Percentiles rank a stretch among this genome's conserved stretches.
phyloP scores from a whole-genome alignment of 1,140 invertebrate species.

The Calliopsis andreniformis region DNA sequence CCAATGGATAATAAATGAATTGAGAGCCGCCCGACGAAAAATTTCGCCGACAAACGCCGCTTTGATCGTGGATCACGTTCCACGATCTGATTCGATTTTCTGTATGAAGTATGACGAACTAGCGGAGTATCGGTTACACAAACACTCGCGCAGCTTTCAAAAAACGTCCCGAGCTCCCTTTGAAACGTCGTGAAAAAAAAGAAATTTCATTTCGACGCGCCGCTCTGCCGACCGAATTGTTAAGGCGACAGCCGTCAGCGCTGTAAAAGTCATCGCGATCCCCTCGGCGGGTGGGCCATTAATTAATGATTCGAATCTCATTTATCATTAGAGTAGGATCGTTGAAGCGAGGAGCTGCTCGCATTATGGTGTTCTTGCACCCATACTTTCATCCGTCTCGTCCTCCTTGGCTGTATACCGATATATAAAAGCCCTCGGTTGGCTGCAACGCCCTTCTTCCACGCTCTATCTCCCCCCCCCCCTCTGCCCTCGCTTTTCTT shows the following conservation, averaged over 20 bases:
- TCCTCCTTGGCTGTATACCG: not conserved
- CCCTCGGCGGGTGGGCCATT: constrained; percentile 41
- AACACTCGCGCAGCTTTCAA: too few species aligned
- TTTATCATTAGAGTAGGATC: constrained; percentile 66
- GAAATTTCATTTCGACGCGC: constrained; percentile 18
- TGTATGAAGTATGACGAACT: too few species aligned
- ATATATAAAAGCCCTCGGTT: not conserved
- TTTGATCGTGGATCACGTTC: not conserved
- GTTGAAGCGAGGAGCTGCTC: not conserved
- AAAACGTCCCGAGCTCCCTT: too few species aligned
- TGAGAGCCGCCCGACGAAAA: not conserved
- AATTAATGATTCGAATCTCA: constrained; percentile 75
- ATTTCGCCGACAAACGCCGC: not conserved
- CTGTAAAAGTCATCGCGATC: constrained; percentile 39
- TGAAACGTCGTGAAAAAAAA: not conserved
- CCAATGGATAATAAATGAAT: constrained; percentile 18
- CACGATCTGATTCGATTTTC: not conserved
- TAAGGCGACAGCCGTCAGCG: constrained; percentile 42
- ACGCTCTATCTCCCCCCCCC: not conserved
- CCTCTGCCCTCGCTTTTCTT: constrained; percentile 62
- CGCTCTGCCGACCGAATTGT: constrained; percentile 37
- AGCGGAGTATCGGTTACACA: too few species aligned
- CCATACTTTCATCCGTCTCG: not conserved
- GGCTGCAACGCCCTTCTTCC: not conserved
- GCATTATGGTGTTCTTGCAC: constrained; percentile 12